phyloP scores from a whole-genome alignment of 2,797 vertebrate genomes.

The Falco biarmicus region DNA sequence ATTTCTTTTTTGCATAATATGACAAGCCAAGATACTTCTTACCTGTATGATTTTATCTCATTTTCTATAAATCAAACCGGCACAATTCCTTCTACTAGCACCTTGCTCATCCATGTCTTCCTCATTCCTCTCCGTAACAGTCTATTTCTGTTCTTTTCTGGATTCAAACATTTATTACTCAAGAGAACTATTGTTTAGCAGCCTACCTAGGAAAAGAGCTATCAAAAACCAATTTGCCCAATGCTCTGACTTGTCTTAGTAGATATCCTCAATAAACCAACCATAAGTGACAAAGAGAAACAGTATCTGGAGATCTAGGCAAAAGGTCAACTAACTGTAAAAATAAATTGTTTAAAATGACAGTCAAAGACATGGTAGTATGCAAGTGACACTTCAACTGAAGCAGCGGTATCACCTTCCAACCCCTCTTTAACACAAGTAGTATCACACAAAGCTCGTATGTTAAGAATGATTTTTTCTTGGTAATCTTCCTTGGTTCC shows the following conservation, averaged over 20 bases:
- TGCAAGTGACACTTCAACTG: background rate
- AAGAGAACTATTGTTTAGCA: background rate
- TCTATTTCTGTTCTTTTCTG: background rate
- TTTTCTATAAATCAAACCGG: background rate
- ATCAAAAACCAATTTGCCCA: background rate
- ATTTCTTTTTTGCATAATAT: background rate
- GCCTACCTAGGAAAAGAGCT: background rate
- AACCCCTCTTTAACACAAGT: background rate
- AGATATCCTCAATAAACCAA: background rate
- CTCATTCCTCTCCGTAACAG: background rate
- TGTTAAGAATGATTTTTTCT: background rate
- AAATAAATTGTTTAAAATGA: background rate
- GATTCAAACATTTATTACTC: background rate
- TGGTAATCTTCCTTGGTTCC: background rate
- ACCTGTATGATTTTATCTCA: background rate
- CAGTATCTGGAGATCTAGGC: background rate
- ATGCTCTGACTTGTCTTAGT: background rate
- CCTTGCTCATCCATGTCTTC: background rate
- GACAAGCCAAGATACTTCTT: background rate
- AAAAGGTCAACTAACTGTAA: background rate
- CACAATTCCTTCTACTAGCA: background rate
- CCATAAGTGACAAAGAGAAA: background rate
- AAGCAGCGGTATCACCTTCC: background rate
- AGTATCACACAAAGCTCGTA: background rate
- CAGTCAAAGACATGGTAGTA: background rate